phyloP scores from a whole-genome alignment of 2,797 vertebrate species.

The Eulemur rubriventer region DNA sequence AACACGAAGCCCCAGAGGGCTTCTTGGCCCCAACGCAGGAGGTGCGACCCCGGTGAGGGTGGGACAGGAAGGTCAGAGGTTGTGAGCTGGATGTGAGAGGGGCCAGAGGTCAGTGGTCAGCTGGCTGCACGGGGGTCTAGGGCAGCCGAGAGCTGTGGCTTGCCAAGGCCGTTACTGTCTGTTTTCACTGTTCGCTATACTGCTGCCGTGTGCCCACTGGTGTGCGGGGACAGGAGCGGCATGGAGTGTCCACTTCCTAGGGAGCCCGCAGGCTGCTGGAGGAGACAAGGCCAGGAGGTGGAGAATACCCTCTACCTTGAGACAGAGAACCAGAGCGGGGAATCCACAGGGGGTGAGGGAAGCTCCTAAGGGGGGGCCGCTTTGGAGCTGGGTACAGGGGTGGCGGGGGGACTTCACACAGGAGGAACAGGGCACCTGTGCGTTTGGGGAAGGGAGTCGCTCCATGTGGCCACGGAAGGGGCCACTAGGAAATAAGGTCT shows the following conservation, averaged over 20 bases:
- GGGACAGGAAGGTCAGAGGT: neutral
- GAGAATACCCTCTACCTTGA: accelerated
- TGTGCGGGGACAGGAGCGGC: accelerated
- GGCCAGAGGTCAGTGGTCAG: neutral
- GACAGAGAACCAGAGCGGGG: neutral
- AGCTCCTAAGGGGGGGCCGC: accelerated
- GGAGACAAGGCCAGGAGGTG: neutral
- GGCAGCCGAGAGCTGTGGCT: neutral
- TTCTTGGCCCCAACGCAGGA: neutral
- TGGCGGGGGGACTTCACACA: neutral
- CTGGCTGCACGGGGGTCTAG: accelerated
- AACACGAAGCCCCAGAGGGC: neutral
- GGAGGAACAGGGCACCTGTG: neutral
- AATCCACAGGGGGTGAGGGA: too few species aligned
- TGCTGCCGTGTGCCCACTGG: accelerated
- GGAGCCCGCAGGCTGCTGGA: neutral
- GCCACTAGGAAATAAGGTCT: neutral
- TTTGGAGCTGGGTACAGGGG: accelerated
- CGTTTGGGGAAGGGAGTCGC: neutral
- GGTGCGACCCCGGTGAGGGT: accelerated
- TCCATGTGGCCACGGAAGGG: neutral
- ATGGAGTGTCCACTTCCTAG: accelerated
- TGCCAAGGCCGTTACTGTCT: neutral
- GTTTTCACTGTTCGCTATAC: too few species aligned
- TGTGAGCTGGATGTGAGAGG: neutral